Evolutionary conservation across 2,113 vertebrate species (phyloP), one percentile per base, ranked within the genome.

Genomic region (Poeciliopsis turrubarensis): DNA sequence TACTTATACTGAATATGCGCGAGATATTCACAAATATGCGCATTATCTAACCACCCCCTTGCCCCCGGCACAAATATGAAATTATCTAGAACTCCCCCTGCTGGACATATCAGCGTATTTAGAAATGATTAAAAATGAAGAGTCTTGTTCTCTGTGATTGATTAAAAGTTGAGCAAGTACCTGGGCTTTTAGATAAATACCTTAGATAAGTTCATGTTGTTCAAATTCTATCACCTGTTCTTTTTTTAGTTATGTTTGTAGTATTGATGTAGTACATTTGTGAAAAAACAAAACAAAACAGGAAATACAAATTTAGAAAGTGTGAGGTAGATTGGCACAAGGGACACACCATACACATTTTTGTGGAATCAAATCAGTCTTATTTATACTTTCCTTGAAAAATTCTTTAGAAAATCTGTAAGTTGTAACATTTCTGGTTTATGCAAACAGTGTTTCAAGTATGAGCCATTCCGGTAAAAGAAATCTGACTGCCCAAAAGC

Each of bases 1-100:
- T 19, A 51, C 12, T 51, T 1, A 10, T 22, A 68, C 13, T 31
- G 22, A 54, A 54, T 30, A 54, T 14, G 8, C 26, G 65, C 30
- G 14, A 44, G n/a, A 31, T 30, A 11, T 34, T 15, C 44, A 17
- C 44, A 47, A 19, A 47, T 19, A 47, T 19, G 14, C 61, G 25
- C n/a, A 26, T 22, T 51, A 60, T 70, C 5, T 14, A 15, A 32
- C 54, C 11, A 39, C 39, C 62, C 31, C 61, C 1, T 1, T 6
- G 1, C 32, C 32, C 22, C 22, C n/a, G 12, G 30, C 25, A 39
- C 54, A 7, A 14, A 37, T 10, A 14, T 60, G n/a, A 73, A 26
- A 60, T 32, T 60, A 68, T 65, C 65, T 11, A 70, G 72, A 27
- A 81, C 87, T 65, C 87, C 84, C 82, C 81, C 89, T 91, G 81